phyloP scores from a whole-genome alignment of 1,140 invertebrate species.

The Subanguina moxae region DNA sequence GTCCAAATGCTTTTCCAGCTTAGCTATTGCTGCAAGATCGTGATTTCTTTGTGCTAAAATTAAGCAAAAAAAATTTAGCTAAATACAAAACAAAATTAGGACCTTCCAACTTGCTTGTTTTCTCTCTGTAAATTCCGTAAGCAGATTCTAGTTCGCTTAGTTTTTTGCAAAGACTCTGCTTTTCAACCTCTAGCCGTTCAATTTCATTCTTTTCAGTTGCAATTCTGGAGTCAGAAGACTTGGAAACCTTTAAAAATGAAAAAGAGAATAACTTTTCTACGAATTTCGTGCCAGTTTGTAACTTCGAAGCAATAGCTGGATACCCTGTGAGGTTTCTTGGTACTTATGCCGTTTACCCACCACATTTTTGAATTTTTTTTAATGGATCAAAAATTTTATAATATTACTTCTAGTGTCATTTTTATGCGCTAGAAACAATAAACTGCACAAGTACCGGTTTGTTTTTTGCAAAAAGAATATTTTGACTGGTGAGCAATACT shows the following conservation, averaged over 20 bases:
- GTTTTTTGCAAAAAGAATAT: too few relatives aligned
- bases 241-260: not conserved
- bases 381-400: too few relatives aligned
- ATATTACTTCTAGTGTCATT: too few relatives aligned
- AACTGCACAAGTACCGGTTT: too few relatives aligned
- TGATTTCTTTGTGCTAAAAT: not conserved
- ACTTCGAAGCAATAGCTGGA: too few relatives aligned
- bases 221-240: constrained; percentile 3
- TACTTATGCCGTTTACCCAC: too few relatives aligned
- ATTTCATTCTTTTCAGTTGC: not conserved
- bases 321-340: too few relatives aligned
- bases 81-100: not conserved
- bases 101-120: not conserved
- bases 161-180: not conserved
- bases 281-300: too few relatives aligned
- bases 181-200: not conserved
- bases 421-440: too few relatives aligned
- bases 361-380: too few relatives aligned
- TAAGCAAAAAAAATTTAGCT: not conserved
- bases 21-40: not conserved
- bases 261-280: too few relatives aligned
- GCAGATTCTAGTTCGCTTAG: not conserved
- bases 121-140: not conserved
- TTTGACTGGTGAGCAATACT: too few relatives aligned
- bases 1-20: constrained; percentile 2